Conservation (phyloP, 2,113 vertebrate species). For the Eurypyga helias region DNA sequence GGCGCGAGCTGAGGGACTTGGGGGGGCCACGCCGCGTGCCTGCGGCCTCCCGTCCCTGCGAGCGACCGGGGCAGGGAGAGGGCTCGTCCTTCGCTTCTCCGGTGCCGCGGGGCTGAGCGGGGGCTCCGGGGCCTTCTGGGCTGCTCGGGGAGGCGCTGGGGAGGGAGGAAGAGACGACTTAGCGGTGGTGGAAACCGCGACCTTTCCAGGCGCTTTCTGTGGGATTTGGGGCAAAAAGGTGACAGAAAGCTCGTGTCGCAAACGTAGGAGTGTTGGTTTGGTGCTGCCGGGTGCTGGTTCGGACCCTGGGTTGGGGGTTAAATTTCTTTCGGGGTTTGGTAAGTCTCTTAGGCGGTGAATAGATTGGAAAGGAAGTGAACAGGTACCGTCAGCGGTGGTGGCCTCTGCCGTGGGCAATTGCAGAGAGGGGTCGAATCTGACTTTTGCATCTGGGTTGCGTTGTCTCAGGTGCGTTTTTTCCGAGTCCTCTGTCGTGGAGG, state of each 20-base stretch:
- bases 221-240: not conserved
- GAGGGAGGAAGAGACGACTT: not conserved
- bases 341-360: rapidly evolving
- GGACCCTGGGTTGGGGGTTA: not conserved
- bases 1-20: not conserved
- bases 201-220: too few species aligned
- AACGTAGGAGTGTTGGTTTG: rapidly evolving
- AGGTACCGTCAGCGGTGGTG: rapidly evolving
- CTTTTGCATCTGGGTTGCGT: rapidly evolving
- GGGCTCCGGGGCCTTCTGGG: not conserved
- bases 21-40: too few species aligned
- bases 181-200: not conserved
- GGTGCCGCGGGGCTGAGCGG: not conserved
- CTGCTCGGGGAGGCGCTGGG: not conserved
- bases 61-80: not conserved
- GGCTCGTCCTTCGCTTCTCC: not conserved
- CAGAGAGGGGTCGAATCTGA: rapidly evolving
- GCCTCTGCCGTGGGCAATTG: not conserved
- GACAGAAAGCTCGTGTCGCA: not conserved
- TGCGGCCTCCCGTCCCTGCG: not conserved
- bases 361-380: rapidly evolving
- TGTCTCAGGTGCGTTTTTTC: not conserved
- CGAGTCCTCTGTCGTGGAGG: not conserved
- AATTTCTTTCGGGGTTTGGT: rapidly evolving
- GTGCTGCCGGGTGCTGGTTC: not conserved